Percentiles rank a stretch among this genome's conserved stretches.
These are phyloP conservation scores for Leptinotarsa undecemlineata DNA, from an alignment of 1,140 invertebrate genomes.

Conservation along the genomic window DNA sequence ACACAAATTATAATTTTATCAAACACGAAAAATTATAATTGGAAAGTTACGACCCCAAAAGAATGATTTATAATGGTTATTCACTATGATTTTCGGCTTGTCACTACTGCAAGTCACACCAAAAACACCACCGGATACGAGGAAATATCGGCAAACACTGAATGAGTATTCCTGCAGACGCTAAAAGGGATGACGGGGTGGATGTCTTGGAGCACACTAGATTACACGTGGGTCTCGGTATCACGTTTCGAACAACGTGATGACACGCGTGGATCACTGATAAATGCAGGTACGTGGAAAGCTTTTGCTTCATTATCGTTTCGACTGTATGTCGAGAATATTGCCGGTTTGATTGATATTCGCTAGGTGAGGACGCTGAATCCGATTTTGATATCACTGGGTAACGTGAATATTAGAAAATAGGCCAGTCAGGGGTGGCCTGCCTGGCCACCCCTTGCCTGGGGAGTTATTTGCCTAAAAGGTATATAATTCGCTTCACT, in stretches of 20 bases:
- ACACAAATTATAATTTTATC: constrained; percentile 4
- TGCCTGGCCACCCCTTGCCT: no score
- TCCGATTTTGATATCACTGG: no score
- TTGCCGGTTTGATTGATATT: no score
- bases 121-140: constrained; percentile 15
- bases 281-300: no score
- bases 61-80: constrained; percentile 24
- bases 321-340: no score
- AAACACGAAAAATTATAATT: constrained; percentile 14
- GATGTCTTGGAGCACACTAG: constrained; percentile 27
- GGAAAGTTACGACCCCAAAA: constrained; percentile 34
- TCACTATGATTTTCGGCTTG: constrained; percentile 26
- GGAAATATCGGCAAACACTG: constrained; percentile 20
- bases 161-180: constrained; percentile 4
- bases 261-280: neutral
- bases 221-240: constrained; percentile 31
- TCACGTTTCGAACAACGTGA: constrained; percentile 35
- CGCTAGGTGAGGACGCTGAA: no score
- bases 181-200: constrained; percentile 24
- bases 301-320: no score
- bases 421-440: no score
- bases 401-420: no score
- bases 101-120: neutral
- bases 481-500: no score
- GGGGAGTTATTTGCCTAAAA: no score